phyloP scores from a whole-genome alignment of 2,888 invertebrate species.

The Podabrus alpinus region DNA sequence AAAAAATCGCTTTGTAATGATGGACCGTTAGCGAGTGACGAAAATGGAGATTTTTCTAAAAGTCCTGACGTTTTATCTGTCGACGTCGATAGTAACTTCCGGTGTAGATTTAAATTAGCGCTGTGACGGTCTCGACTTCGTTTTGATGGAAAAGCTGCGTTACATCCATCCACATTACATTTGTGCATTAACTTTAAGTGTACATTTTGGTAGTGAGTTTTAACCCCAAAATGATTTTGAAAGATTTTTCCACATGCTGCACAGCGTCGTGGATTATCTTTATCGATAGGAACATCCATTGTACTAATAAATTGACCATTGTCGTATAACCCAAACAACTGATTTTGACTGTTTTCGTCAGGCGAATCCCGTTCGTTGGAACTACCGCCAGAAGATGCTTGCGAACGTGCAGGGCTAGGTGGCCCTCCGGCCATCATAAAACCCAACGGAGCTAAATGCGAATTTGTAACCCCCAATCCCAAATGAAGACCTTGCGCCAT shows the following conservation, averaged over 20 bases:
- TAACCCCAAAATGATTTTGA: constrained; percentile 90
- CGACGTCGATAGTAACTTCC: constrained; percentile 81
- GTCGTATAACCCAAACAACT: constrained; percentile 73
- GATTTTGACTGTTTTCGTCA: constrained; percentile 65
- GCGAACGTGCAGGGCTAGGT: constrained; percentile 65
- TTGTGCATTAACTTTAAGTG: constrained; percentile 95
- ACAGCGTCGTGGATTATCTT: constrained; percentile 89
- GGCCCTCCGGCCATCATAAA: constrained; percentile 60
- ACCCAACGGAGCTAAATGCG: constrained; percentile 55
- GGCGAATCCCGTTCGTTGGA: constrained; percentile 61
- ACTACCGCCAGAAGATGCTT: constrained; percentile 66
- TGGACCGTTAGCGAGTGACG: constrained; percentile 63
- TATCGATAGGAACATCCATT: constrained; percentile 86
- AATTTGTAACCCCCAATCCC: constrained; percentile 50
- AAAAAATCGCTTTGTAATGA: constrained; percentile 79
- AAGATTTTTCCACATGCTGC: constrained; percentile 92
- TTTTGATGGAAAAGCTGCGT: constrained; percentile 92
- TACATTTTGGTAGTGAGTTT: constrained; percentile 94
- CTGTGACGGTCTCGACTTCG: constrained; percentile 91
- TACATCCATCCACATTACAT: constrained; percentile 93
- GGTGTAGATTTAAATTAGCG: constrained; percentile 87
- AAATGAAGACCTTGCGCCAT: constrained; percentile 54
- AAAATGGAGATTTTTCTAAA: constrained; percentile 58
- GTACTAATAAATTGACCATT: constrained; percentile 74
- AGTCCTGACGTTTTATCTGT: constrained; percentile 57